Base-by-base conservation (phyloP, 2,113 vertebrate species). In the Siniperca chuatsi region DNA sequence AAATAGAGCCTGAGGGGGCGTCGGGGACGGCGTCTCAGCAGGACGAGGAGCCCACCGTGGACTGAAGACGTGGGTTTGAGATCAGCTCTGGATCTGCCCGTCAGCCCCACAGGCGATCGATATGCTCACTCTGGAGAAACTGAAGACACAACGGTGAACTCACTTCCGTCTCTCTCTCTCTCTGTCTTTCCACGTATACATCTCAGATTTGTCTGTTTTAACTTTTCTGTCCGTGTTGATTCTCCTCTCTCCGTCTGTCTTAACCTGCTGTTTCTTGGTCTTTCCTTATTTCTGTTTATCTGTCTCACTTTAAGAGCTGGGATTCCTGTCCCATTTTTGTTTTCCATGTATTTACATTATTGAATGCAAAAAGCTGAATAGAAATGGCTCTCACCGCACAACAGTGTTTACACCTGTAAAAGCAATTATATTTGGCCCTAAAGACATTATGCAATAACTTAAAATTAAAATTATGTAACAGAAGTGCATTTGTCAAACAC, bases 1-100 rank as follows among this genome's bases (percentile, higher is more conserved):
- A 79, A 92, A 88, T 87, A 88, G 89, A 84, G 86, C 83, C 66
- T 65, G 87, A 78, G 78, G 91, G 85, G 87, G 78, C 57, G 69
- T 62, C 2, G 33, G 66, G 77, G 86, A 80, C 33, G 61, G 71
- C 4, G 84, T 83, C 84, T 75, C 78, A 25, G 75, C 3, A 12
- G 85, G 77, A 60, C 23, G 1, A 9, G 62, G 65, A 70, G 52
- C 55, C 88, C 82, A 6, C 65, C 8, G 46, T 1, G 54, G 77
- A 81, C 70, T 2, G 18, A 11, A 71, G 80, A 60, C 46, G 78
- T 70, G 88, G 87, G 84, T 40, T 81, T 71, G 55, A 85, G 79
- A 73, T 67, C 68, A 82, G 54, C 72, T 66, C 42, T 25, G 74
- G 37, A 55, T 67, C 76, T 20, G 84, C 54, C 81, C 5, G 37